phyloP scores from a whole-genome alignment of 2,113 vertebrate genomes.

The Genyomyrus donnyi region DNA sequence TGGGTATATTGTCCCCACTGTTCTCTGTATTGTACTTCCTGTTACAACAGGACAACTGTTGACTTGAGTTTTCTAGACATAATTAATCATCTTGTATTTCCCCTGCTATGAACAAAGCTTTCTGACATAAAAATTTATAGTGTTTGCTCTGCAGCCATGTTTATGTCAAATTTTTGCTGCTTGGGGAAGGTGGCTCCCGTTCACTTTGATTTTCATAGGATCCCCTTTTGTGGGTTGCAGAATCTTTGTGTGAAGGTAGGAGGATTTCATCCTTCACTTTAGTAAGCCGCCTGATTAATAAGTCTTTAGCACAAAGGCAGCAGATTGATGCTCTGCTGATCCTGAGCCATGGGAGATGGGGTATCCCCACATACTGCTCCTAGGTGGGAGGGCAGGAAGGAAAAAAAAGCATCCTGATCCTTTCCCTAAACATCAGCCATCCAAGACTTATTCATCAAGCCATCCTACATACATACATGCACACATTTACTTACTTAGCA shows the following conservation, averaged over 20 bases:
- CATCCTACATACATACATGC: neutral
- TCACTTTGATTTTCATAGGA: neutral
- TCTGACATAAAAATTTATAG: neutral
- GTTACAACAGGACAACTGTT: neutral
- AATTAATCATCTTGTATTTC: neutral
- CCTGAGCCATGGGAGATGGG: neutral
- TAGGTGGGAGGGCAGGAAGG: neutral
- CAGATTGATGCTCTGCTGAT: neutral
- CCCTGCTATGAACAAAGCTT: neutral
- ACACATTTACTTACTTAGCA: neutral
- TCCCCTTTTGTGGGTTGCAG: neutral
- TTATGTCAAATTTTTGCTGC: neutral
- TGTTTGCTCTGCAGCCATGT: neutral
- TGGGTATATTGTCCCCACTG: neutral
- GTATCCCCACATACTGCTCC: neutral
- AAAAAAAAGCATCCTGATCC: neutral
- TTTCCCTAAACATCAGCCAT: neutral
- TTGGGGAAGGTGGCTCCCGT: neutral
- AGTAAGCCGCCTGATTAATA: neutral
- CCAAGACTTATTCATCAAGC: neutral
- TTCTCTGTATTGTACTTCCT: neutral
- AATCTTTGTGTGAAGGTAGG: neutral
- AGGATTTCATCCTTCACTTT: neutral
- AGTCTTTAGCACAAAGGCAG: neutral
- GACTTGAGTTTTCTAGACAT: neutral